Evolutionary conservation across 2,797 vertebrate genomes (phyloP).

Genomic region (Iguana delicatissima): DNA sequence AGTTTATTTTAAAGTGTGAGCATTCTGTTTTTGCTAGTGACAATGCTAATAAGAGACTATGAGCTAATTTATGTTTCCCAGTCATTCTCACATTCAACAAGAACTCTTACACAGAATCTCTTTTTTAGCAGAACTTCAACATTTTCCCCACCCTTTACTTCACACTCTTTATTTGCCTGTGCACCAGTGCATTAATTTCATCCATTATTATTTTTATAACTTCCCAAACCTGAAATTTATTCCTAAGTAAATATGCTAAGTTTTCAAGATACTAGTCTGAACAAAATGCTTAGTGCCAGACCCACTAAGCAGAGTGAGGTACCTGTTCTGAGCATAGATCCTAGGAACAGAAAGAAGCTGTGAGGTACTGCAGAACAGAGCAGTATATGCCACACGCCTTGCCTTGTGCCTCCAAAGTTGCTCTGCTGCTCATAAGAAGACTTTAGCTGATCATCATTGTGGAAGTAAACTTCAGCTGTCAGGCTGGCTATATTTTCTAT

Average conservation of each 20-base stretch:
- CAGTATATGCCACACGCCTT: not conserved
- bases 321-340: not conserved
- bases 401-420: not conserved
- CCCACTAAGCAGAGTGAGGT: too few relatives aligned
- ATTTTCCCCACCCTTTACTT: not conserved
- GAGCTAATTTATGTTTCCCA: conserved; percentile 38
- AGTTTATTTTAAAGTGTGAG: conserved; percentile 40
- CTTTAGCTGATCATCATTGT: too few relatives aligned
- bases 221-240: not conserved
- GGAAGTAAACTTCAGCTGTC: too few relatives aligned
- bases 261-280: not conserved
- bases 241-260: not conserved
- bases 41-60: conserved; percentile 33
- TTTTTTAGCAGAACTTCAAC: not conserved
- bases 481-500: too few relatives aligned
- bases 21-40: conserved; percentile 35
- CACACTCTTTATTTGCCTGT: not conserved
- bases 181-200: not conserved
- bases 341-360: not conserved
- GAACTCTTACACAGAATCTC: not conserved
- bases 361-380: not conserved
- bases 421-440: not conserved
- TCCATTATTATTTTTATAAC: not conserved
- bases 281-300: not conserved
- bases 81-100: conserved; percentile 25